Evolutionary conservation across 2,888 invertebrate species (phyloP).

Genomic region (Leptarthrus brevirostris): DNA sequence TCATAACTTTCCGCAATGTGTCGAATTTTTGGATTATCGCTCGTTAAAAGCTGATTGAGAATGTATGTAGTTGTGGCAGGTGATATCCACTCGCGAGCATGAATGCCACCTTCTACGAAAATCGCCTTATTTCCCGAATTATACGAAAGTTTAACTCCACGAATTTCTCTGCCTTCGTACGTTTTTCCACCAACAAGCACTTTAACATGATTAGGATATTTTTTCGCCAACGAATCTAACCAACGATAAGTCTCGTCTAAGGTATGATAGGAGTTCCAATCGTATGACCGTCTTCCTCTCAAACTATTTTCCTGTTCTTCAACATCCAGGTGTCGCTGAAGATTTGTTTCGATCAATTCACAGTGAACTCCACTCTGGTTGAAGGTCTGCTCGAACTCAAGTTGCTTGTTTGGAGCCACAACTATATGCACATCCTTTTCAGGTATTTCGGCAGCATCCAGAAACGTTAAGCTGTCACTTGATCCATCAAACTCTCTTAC

Average conservation of each 20-base stretch:
- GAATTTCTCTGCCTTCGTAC: conserved; percentile 72
- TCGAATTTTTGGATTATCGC: conserved; percentile 68
- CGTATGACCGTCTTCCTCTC: conserved; percentile 55
- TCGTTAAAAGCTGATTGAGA: conserved; percentile 72
- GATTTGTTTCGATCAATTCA: conserved; percentile 45
- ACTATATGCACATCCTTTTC: conserved; percentile 27
- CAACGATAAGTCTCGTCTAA: conserved; percentile 70
- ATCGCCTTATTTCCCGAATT: conserved; percentile 69
- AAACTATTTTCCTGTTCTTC: background rate
- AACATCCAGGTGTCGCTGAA: conserved; percentile 36
- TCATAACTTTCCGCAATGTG: conserved; percentile 71
- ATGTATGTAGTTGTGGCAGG: conserved; percentile 75
- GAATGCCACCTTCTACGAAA: conserved; percentile 75
- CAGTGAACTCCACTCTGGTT: conserved; percentile 19
- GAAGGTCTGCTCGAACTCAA: conserved; percentile 44
- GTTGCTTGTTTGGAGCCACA: conserved; percentile 49
- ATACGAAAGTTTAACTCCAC: conserved; percentile 71
- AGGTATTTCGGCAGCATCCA: background rate
- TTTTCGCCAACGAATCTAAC: conserved; percentile 68
- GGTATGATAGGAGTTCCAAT: conserved; percentile 62
- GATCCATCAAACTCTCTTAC: conserved; percentile 57
- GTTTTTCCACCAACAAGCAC: conserved; percentile 69
- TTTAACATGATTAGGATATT: conserved; percentile 68
- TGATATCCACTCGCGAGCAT: conserved; percentile 82
- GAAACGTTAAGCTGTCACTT: conserved; percentile 51